These are phyloP conservation scores for Cephus runcator DNA, from an alignment of 2,888 invertebrate genomes.

Conservation along the genomic window DNA sequence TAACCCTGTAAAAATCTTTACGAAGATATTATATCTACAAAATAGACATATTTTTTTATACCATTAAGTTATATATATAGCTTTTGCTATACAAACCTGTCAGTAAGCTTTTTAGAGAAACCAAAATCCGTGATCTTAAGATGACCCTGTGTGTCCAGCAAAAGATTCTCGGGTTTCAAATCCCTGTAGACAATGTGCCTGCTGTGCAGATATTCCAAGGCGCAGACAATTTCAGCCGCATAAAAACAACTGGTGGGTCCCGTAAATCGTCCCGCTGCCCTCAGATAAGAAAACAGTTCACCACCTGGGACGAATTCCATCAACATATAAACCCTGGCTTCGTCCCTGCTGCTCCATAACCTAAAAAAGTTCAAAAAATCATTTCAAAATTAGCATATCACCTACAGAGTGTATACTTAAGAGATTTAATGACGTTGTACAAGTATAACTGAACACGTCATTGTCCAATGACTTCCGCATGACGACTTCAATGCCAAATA, in stretches of 20 bases:
- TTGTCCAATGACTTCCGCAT: too few relatives aligned
- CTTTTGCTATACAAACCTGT: constrained; percentile 68
- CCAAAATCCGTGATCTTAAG: constrained; percentile 98
- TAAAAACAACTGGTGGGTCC: constrained; percentile 91
- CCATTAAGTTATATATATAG: too few relatives aligned
- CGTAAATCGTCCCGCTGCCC: constrained; percentile 91
- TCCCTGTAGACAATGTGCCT: constrained; percentile 89
- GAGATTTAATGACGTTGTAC: too few relatives aligned
- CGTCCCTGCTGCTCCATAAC: constrained; percentile 92
- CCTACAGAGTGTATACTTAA: too few relatives aligned
- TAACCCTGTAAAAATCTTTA: too few relatives aligned
- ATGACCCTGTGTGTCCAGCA: constrained; percentile 93
- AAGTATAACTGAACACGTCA: too few relatives aligned
- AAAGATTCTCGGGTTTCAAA: constrained; percentile 93
- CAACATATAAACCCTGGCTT: constrained; percentile 93
- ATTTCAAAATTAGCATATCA: too few relatives aligned
- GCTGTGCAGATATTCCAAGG: constrained; percentile 92
- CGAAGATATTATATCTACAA: too few relatives aligned
- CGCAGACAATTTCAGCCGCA: constrained; percentile 92
- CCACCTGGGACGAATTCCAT: constrained; percentile 98
- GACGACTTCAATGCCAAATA: too few relatives aligned
- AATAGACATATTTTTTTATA: too few relatives aligned
- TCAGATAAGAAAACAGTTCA: constrained; percentile 94
- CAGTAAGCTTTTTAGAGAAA: constrained; percentile 93
- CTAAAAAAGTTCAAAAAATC: constrained; percentile 67